Base-by-base conservation (phyloP, 2,888 invertebrate species). In the Gandaritis pyraliata region DNA sequence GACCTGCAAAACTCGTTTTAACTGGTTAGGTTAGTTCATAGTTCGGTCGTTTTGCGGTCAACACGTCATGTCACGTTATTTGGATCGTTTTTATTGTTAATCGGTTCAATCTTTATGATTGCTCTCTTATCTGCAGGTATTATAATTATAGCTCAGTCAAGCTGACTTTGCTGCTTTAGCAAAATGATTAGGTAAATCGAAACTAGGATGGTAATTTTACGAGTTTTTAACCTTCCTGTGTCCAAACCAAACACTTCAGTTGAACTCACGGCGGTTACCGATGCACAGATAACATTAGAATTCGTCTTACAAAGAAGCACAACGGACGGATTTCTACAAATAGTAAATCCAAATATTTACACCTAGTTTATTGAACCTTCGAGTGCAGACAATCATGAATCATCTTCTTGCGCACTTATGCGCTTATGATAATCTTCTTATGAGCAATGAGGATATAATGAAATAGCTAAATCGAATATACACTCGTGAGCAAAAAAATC, bases 291-390 rank as follows among this genome's bases (percentile, higher is more conserved):
- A 15, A 16, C 11, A 15, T 0, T 16, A 6, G 33, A 33, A 29
- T n/a, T n/a, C n/a, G n/a, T n/a, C n/a, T n/a, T 15, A 51, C 30
- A 30, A 30, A 48, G 47, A 30, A 48, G 47, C 47, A 46, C 46
- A 10, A n/a, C 18, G n/a, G n/a, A 18, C 38, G 16, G 18, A 39
- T 23, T 23, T 23, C 50, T 51, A 51, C 13, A 51, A 51, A 51
- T 51, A 51, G 38, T 38, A 23, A n/a, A 38, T 23, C 5, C 57
- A 30, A 57, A 57, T 57, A 50, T 57, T 57, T 41, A 45, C 43
- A 0, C 57, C 18, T n/a, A 33, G 49, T 49, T 57, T 49, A 57
- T 18, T 43, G 57, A 57, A 57, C 57, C 23, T 18, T 39, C 12
- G 41, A 41, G 41, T 15, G 8, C 43, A 43, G 16, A 43, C 43